These are phyloP conservation scores for Eremophila alpestris DNA, from an alignment of 2,797 vertebrate genomes.

Conservation along the genomic window DNA sequence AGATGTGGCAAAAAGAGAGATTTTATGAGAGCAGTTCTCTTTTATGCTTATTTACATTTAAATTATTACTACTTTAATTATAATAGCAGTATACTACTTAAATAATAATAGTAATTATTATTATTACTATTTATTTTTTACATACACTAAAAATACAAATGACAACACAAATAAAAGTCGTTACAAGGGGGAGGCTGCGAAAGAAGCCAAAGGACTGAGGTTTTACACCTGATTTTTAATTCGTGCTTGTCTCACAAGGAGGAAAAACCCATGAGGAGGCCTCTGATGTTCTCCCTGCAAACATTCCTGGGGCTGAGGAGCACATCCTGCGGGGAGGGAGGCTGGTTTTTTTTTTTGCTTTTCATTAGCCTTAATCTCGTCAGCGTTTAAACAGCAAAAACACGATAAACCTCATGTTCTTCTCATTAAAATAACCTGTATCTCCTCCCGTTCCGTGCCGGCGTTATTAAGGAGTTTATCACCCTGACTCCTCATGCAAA, in stretches of 20 bases:
- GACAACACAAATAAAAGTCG: neutral
- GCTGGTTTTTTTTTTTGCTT: neutral
- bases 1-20: neutral
- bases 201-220: neutral
- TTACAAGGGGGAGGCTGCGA: neutral
- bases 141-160: too few species aligned
- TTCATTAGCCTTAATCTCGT: slow-evolving; percentile 41
- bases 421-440: slow-evolving; percentile 8
- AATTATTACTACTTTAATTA: neutral
- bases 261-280: neutral
- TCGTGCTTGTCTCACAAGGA: neutral
- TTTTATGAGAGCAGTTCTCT: neutral
- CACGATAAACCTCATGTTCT: slow-evolving; percentile 34
- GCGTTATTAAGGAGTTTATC: slow-evolving; percentile 38
- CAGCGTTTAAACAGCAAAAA: slow-evolving; percentile 16
- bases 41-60: neutral
- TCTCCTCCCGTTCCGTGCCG: slow-evolving; percentile 15
- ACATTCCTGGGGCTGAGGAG: neutral
- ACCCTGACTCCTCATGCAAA: neutral
- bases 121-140: neutral
- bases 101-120: neutral
- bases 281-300: neutral
- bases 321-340: neutral
- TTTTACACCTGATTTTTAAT: neutral
- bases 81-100: too few species aligned